Evolutionary conservation across 1,140 invertebrate species (phyloP).

Genomic region (Watersipora subatra): DNA sequence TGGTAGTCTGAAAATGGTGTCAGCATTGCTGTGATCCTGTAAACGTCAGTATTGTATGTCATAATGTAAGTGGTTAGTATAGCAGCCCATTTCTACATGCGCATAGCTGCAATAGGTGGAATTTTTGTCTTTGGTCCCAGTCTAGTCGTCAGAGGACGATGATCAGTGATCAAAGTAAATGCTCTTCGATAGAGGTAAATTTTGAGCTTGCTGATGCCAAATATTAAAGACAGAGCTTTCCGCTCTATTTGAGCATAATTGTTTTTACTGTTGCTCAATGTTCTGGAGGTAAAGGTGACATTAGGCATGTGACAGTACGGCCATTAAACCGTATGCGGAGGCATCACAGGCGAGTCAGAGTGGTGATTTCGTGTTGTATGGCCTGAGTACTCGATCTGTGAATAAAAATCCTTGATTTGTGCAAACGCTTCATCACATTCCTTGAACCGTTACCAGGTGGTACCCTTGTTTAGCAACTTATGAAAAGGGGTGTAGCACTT

Average conservation of each 20-base stretch:
- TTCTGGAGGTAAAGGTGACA: constrained; percentile 37
- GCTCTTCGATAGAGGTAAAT: constrained; percentile 37
- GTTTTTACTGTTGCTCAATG: constrained; percentile 31
- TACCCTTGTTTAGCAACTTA: neutral
- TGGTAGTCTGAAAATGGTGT: constrained; percentile 24
- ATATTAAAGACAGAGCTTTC: constrained; percentile 42
- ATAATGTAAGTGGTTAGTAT: constrained; percentile 30
- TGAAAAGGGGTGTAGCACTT: neutral
- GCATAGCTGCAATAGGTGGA: constrained; percentile 19
- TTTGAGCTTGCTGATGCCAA: constrained; percentile 35
- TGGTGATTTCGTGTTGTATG: constrained; percentile 20
- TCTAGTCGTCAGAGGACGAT: constrained; percentile 38
- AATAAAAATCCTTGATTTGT: constrained; percentile 9
- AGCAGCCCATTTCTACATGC: constrained; percentile 36
- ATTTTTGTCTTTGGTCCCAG: constrained; percentile 25
- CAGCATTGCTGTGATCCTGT: constrained; percentile 20
- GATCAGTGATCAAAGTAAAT: constrained; percentile 42
- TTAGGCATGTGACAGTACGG: constrained; percentile 22
- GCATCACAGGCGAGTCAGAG: constrained; percentile 27
- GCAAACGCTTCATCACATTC: constrained; percentile 12
- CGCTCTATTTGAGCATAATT: constrained; percentile 43
- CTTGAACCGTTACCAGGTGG: constrained; percentile 10
- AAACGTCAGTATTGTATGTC: constrained; percentile 17
- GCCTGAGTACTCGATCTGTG: constrained; percentile 14
- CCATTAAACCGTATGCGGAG: constrained; percentile 19